Evolutionary conservation across 2,888 invertebrate genomes (phyloP), one percentile per base, ranked within the genome.

Genomic region (Eubasilissa splendida): DNA sequence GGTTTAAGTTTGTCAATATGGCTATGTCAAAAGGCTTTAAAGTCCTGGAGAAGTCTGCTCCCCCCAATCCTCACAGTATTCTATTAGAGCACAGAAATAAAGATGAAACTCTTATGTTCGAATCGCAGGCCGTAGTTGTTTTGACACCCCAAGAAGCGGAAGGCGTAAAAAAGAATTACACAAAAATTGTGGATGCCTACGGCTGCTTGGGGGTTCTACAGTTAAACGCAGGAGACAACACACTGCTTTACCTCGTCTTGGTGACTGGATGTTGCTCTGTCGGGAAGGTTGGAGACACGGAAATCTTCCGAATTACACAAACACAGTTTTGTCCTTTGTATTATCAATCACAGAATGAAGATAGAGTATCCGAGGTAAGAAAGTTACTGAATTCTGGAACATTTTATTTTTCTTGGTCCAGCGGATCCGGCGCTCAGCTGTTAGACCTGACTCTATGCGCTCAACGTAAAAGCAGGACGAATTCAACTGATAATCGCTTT

Each of bases 311-410:
- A 85, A 95, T 99, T 80, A 98, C 97, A 0, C 96, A 97, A 88
- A 97, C 97, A 0, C 94, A 95, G 85, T 97, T 98, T 88, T 91
- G 98, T 10, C 97, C 98, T 0, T 89, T 99, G 82, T 95, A 96
- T 87, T 94, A 95, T 86, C 93, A 93, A 68, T 87, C 91, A 1
- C 92, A 91, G 83, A 91, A 91, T 59, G 93, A 93, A 85, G 93
- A 93, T 85, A 92, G 91, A 86, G 92, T 93, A 22, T 89, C 91
- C 60, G 93, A 93, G 86, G 92, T 93, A 14, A 93, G 97, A 84
- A 98, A 98, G 88, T 90, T 99, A 77, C 91, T 99, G 4, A 98
- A 97, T 87, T 98, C 99, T n/a, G 99, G 99, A 11, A 98, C 98
- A 58, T 99, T 99, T 88, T 99, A 99, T 88, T 99, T 99, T 88